phyloP scores from a whole-genome alignment of 2,113 vertebrate species.

The Acinonyx jubatus region DNA sequence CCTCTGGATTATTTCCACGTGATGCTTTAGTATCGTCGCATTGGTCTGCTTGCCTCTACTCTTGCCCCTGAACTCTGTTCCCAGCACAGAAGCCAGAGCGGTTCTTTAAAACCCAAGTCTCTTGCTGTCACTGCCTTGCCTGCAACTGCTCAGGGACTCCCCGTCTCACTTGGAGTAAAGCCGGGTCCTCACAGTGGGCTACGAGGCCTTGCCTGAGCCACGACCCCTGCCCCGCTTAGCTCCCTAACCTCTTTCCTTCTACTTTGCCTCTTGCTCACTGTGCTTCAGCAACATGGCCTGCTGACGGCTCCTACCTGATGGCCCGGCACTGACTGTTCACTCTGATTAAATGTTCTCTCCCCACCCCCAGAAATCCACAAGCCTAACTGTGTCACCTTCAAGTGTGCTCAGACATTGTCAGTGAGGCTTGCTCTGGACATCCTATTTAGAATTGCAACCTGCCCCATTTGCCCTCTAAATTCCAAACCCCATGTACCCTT shows the following conservation, averaged over 20 bases:
- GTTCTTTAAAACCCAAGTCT: background rate
- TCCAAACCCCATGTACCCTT: background rate
- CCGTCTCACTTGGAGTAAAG: background rate
- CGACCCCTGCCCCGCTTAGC: rapidly evolving
- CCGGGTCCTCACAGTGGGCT: background rate
- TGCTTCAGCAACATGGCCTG: background rate
- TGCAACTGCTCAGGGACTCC: too few species aligned
- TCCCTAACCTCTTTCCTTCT: background rate
- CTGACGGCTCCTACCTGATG: background rate
- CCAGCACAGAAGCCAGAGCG: background rate
- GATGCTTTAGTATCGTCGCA: background rate
- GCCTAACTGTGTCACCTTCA: background rate
- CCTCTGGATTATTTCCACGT: background rate
- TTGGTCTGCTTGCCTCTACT: background rate
- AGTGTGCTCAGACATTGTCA: background rate
- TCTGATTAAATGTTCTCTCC: background rate
- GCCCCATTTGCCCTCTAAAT: background rate
- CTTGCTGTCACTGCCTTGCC: background rate
- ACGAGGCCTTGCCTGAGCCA: background rate
- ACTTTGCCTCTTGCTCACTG: background rate
- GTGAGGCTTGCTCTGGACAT: background rate
- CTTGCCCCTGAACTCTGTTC: background rate
- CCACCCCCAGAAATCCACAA: background rate
- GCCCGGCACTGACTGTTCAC: background rate
- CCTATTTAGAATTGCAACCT: background rate